Conservation (phyloP, 2,113 vertebrate species). For the Orycteropus afer region DNA sequence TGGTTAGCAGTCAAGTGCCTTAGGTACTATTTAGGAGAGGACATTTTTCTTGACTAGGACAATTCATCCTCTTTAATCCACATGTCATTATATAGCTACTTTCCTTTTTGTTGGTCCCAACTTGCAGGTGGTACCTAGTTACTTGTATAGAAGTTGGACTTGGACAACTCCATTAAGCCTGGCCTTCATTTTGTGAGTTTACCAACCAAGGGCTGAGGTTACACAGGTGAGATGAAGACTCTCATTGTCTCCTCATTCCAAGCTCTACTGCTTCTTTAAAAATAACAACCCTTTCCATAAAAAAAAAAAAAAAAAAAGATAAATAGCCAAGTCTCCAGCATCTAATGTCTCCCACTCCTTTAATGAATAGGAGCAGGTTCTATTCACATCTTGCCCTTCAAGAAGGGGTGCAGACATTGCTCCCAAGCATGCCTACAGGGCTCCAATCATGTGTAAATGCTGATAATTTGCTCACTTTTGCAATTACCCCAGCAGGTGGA, state of each 20-base stretch:
- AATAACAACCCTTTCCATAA: background rate
- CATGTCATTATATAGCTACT: too few relatives aligned
- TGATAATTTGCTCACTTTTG: background rate
- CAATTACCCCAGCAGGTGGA: constrained; percentile 2
- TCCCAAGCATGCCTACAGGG: background rate
- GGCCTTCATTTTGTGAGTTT: background rate
- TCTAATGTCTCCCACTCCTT: background rate
- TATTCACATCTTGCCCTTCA: background rate
- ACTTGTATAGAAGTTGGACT: background rate
- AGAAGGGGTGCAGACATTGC: background rate
- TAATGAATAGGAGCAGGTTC: background rate
- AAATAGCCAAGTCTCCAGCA: background rate
- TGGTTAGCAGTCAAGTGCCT: too few relatives aligned
- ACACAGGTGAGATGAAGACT: background rate
- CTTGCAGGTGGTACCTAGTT: background rate
- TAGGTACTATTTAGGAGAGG: too few relatives aligned
- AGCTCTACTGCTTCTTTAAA: background rate
- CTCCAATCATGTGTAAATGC: background rate
- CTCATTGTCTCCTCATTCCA: too few relatives aligned
- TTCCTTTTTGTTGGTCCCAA: background rate
- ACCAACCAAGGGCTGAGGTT: background rate
- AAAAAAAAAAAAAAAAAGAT: background rate
- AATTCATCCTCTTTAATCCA: too few relatives aligned
- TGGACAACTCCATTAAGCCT: background rate
- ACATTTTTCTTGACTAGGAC: background rate